Percentiles rank a stretch among this genome's conserved stretches.
phyloP scores from a whole-genome alignment of 2,888 invertebrate genomes.

The Lochmaea capreae region DNA sequence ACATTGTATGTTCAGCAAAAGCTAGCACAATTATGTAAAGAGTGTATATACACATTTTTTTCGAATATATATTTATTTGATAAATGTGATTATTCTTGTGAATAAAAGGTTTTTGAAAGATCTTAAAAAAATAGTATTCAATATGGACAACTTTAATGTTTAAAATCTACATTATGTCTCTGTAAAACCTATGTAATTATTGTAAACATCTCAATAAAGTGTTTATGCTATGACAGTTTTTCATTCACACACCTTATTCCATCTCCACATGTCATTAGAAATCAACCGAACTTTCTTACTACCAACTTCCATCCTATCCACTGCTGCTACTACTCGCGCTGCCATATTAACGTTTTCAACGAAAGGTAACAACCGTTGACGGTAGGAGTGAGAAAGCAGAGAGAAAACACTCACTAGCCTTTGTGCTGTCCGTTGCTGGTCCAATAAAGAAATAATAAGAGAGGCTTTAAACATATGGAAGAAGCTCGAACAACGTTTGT shows the following conservation, averaged over 20 bases:
- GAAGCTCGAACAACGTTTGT: too few relatives aligned
- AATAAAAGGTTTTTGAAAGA: slow-evolving; percentile 32
- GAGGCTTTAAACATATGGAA: too few relatives aligned
- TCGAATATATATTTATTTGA: slow-evolving; percentile 57
- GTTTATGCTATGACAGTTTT: slow-evolving; percentile 48
- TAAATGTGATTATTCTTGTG: slow-evolving; percentile 60
- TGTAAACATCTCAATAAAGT: slow-evolving; percentile 55
- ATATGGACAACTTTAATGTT: slow-evolving; percentile 53
- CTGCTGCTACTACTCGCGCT: too few relatives aligned
- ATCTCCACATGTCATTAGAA: background rate
- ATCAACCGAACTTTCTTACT: too few relatives aligned
- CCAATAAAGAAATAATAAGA: too few relatives aligned
- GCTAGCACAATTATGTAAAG: slow-evolving; percentile 57
- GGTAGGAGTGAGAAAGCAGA: too few relatives aligned
- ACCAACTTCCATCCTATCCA: too few relatives aligned
- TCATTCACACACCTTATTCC: background rate
- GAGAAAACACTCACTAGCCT: too few relatives aligned
- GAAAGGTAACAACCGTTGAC: too few relatives aligned
- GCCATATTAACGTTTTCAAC: too few relatives aligned
- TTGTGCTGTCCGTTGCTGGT: too few relatives aligned
- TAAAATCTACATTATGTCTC: slow-evolving; percentile 53
- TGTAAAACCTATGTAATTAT: slow-evolving; percentile 53
- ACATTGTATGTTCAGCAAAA: slow-evolving; percentile 7
- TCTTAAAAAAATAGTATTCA: slow-evolving; percentile 45
- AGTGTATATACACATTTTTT: slow-evolving; percentile 60